phyloP scores from a whole-genome alignment of 1,140 invertebrate genomes.

The Megathymus violae region DNA sequence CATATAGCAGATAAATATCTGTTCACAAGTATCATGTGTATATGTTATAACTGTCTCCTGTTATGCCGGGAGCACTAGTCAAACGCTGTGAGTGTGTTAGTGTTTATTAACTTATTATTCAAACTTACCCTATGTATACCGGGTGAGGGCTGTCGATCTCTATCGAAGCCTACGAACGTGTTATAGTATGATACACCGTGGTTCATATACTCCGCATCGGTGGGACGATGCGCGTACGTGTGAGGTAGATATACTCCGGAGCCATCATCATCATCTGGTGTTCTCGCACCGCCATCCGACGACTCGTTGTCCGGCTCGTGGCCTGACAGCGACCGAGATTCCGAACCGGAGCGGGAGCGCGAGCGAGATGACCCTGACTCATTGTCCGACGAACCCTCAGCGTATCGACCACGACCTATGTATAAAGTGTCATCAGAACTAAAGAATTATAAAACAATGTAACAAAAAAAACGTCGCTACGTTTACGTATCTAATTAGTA shows the following conservation, averaged over 20 bases:
- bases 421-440: too few relatives aligned
- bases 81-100: too few relatives aligned
- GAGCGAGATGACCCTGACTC: constrained; percentile 77
- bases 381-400: constrained; percentile 77
- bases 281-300: constrained; percentile 87
- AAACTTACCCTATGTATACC: constrained; percentile 76
- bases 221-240: constrained; percentile 62
- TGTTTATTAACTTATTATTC: constrained; percentile 5
- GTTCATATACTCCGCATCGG: constrained; percentile 79
- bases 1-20: too few relatives aligned
- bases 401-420: constrained; percentile 63
- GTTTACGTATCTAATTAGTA: too few relatives aligned
- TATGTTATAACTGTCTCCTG: too few relatives aligned
- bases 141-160: constrained; percentile 70
- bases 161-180: constrained; percentile 83
- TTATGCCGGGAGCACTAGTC: too few relatives aligned
- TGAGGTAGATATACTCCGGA: constrained; percentile 85
- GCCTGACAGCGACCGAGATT: constrained; percentile 83
- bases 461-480: too few relatives aligned
- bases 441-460: constrained; percentile 23
- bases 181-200: constrained; percentile 85
- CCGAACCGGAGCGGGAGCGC: constrained; percentile 66
- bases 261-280: constrained; percentile 84
- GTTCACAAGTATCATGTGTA: too few relatives aligned
- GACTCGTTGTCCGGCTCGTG: constrained; percentile 89